Evolutionary conservation across 2,888 invertebrate species (phyloP), one percentile per base, ranked within the genome.

Genomic region (Tenthredo notha): DNA sequence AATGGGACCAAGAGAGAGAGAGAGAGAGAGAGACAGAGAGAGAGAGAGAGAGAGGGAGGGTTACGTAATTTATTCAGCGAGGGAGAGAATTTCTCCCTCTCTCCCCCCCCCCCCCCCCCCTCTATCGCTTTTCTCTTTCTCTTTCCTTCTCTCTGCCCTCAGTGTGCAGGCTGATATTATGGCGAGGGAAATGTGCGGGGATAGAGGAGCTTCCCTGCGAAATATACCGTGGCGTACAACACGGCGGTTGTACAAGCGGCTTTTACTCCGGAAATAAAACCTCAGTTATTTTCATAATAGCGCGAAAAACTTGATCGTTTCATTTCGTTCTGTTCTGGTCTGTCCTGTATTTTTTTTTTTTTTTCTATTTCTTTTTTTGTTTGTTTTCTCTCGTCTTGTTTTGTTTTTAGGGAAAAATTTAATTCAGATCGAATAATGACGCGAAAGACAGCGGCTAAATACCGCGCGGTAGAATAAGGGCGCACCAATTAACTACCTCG

Each of bases 1-100:
- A 33, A 15, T 47, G 25, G 61, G 54, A 77, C 25, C 21, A 40
- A 9, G 74, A 43, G 50, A 65, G 77, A 54, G 54, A 43, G 85
- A 85, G 87, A 85, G 87, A 85, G 83, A 54, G 54, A 43, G 85
- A 85, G 86, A 85, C 87, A 85, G 82, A 9, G 74, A 43, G 50
- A 65, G 72, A 9, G 74, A 43, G 50, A 65, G 77, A 54, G 54
- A 47, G 85, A 85, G 87, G 85, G 87, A 85, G 83, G 87, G 85
- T 90, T 88, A 89, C 87, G 90, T 89, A 90, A 91, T 91, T 91
- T 91, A 91, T 91, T 90, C 90, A 89, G 87, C 87, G 85, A 87
- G 88, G 87, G 84, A 85, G 87, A 87, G 87, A 83, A 84, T 87
- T 82, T 87, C 88, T 85, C 85, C 86, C 74, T 58, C 80, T 84